Evolutionary conservation across 1,140 invertebrate genomes (phyloP), one percentile per base, ranked within the genome.

Genomic region (Orussus abietinus): DNA sequence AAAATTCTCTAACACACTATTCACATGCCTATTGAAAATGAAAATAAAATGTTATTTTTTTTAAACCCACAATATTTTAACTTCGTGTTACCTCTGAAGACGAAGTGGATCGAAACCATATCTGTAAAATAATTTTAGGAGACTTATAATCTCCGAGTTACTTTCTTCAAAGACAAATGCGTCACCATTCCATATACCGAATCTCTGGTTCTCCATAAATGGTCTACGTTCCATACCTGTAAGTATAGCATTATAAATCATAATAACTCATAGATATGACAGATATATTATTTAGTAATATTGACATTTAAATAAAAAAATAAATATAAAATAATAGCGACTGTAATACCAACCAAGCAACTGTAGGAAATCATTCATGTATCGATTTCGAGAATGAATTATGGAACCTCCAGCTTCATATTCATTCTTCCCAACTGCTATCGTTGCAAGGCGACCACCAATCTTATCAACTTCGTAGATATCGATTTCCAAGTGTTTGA

Each of bases 381-480:
- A 78, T 59, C 72, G 64, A 60, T 84, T 84, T 45, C 55, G 66
- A 0, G 75, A 63, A 55, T 84, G 81, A 57, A 84, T 77, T 5
- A 83, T 62, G 3, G 73, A 53, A 30, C 78, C 82, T 10, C 82
- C 82, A 34, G 75, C 64, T 70, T 84, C 82, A 63, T 78, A 81
- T 21, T 74, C 53, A 28, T 71, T 51, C 11, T 69, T 62, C 38
- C 64, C 59, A 35, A 83, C 62, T 36, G 68, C 49, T 15, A 78
- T 40, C 1, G 74, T 75, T 0, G 77, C 69, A 30, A 83, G 45
- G 29, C 83, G 66, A 26, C 83, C 83, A 10, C 83, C 83, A 37
- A 84, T 60, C 35, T 58, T 58, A 12, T 70, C 62, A 4, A 56
- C 58, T 59, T 85, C 82, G 62, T 75, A 85, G 7, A 78, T 50